Evolutionary conservation across 2,113 vertebrate genomes (phyloP).

Genomic region (Neoarius graeffei): DNA sequence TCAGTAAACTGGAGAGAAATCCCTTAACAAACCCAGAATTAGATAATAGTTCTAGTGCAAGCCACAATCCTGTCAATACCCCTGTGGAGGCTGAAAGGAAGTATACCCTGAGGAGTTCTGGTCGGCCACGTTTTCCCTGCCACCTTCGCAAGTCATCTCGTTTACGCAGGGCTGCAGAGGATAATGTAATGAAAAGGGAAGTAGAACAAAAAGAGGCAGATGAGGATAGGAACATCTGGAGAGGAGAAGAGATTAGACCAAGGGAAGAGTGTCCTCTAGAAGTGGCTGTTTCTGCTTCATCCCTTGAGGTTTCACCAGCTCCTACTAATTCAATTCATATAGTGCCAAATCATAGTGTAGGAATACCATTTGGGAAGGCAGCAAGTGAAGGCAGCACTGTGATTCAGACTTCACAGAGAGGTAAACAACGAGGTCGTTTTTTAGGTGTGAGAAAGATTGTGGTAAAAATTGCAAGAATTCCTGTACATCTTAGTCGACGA

Average conservation of each 20-base stretch:
- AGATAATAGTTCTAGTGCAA: conserved; percentile 41
- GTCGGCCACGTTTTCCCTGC: conserved; percentile 92
- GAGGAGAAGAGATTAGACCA: conserved; percentile 55
- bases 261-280: conserved; percentile 53
- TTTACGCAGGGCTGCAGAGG: conserved; percentile 62
- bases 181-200: conserved; percentile 45
- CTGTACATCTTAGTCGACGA: conserved; percentile 87
- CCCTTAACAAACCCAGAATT: conserved; percentile 26
- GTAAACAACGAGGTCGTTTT: conserved; percentile 49
- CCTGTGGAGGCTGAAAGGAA: conserved; percentile 78
- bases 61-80: conserved; percentile 28
- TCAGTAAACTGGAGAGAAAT: conserved; percentile 34
- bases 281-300: conserved; percentile 52
- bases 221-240: conserved; percentile 55
- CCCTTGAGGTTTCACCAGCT: conserved; percentile 30
- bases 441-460: conserved; percentile 85
- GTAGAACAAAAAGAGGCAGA: conserved; percentile 43
- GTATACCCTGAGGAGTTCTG: conserved; percentile 90
- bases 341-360: conserved; percentile 41
- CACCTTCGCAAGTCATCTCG: conserved; percentile 84
- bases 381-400: conserved; percentile 22
- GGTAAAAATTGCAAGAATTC: conserved; percentile 95
- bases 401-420: conserved; percentile 40
- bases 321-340: conserved; percentile 12
- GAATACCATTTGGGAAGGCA: conserved; percentile 25